These are phyloP conservation scores for Zaprionus lachaisei DNA, from an alignment of 1,140 invertebrate species.

Conservation along the genomic window DNA sequence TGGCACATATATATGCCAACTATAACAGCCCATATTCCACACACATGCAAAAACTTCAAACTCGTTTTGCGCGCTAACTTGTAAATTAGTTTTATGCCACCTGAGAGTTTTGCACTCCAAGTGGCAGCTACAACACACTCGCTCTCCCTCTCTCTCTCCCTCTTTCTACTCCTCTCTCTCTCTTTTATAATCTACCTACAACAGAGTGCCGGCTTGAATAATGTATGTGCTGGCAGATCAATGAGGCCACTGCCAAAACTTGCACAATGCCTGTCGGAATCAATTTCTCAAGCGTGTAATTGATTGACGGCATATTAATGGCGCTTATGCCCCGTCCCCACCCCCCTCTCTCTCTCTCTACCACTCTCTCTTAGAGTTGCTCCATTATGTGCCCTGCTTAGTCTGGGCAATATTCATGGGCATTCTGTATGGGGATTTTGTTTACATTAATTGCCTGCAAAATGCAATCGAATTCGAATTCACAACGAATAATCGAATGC, in stretches of 20 bases:
- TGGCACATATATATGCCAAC: neutral
- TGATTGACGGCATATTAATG: conserved; percentile 9
- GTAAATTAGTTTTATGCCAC: conserved; percentile 59
- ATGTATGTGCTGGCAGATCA: conserved; percentile 1
- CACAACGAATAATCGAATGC: neutral
- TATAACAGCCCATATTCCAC: conserved; percentile 21
- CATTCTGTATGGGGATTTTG: neutral
- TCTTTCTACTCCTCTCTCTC: neutral
- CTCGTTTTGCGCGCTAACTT: conserved; percentile 36
- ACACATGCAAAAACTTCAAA: conserved; percentile 45
- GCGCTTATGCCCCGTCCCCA: neutral
- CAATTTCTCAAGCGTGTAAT: conserved; percentile 9
- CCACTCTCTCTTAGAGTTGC: neutral
- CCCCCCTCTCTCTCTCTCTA: neutral
- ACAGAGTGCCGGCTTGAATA: neutral
- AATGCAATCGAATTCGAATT: conserved; percentile 7
- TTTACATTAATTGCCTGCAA: conserved; percentile 12
- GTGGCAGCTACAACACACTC: neutral
- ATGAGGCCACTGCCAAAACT: conserved; percentile 4
- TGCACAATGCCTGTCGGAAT: conserved; percentile 9
- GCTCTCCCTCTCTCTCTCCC: neutral
- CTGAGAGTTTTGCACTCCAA: conserved; percentile 25
- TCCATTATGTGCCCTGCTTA: neutral
- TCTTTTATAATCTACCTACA: neutral
- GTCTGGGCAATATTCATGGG: neutral